Evolutionary conservation across 2,797 vertebrate genomes (phyloP), one percentile per base, ranked within the genome.

Genomic region (Poecile montanus): DNA sequence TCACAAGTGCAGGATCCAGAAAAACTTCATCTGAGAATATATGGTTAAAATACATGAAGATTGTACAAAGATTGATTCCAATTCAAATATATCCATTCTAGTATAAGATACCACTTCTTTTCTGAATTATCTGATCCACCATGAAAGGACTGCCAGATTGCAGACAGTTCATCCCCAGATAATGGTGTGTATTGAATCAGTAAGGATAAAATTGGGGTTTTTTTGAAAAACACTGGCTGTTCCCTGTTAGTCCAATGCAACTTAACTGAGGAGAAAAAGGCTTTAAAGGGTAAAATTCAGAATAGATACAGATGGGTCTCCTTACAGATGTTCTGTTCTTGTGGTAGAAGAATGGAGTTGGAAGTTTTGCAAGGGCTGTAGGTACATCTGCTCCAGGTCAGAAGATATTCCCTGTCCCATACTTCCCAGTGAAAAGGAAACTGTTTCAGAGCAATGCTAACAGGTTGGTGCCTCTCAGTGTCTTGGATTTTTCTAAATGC

Each of bases 41-140:
- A 8, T 1, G 0, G 17, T 75, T 66, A 26, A 63, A 29, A 21
- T 47, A 62, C 3, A 14, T 1, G 0, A 58, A 66, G 36, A 22
- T 10, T 36, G 32, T 36, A 11, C 22, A 36, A 67, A 44, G 32
- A 51, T 17, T 45, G 11, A 71, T 92, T 61, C 22, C 25, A 15
- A n/a, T 25, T 86, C 22, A 40, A 32, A 62, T 23, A 7, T 45
- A 18, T 23, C 36, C 13, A 11, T 45, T 67, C 23, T 3, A 51
- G 11, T 26, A 3, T 30, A 78, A 67, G 11, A 47, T 15, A 11
- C 9, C 32, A 3, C 20, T 62, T 42, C 10, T 83, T 73, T 48
- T 62, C 12, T 30, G 42, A 30, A 50, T 89, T 1, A 3, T 45
- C 17, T 66, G 26, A 61, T 48, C 20, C 34, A 36, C 16, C 42